These are phyloP conservation scores for Alectoris magna DNA, from an alignment of 2,797 vertebrate species.

Conservation along the genomic window DNA sequence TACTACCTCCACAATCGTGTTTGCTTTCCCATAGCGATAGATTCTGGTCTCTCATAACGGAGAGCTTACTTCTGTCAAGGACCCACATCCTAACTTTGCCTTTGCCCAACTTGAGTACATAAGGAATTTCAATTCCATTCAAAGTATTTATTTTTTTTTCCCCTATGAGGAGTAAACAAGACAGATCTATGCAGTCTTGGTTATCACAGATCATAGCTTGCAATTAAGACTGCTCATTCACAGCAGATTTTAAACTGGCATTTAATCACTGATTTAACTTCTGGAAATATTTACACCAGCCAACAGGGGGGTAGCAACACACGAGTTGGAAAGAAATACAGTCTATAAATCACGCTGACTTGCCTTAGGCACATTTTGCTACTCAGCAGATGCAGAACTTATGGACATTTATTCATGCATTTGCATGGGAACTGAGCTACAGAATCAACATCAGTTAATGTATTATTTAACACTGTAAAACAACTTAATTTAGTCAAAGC, in stretches of 20 bases:
- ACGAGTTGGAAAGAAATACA: neutral
- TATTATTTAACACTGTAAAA: neutral
- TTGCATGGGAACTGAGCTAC: neutral
- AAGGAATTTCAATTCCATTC: neutral
- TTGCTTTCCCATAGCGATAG: neutral
- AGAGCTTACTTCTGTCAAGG: neutral
- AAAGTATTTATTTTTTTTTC: neutral
- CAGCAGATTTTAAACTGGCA: neutral
- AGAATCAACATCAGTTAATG: neutral
- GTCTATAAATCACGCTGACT: neutral
- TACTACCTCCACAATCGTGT: neutral
- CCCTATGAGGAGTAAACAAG: neutral
- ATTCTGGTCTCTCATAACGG: neutral
- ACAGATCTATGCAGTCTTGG: neutral
- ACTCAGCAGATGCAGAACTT: neutral
- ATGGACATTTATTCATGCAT: neutral
- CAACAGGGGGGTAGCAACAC: neutral
- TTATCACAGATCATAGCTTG: neutral
- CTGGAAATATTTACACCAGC: neutral
- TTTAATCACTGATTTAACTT: neutral
- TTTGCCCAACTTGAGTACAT: fast-evolving
- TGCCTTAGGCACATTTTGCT: neutral
- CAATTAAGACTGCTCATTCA: neutral
- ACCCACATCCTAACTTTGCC: neutral
- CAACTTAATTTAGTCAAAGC: neutral